phyloP scores from a whole-genome alignment of 2,888 invertebrate genomes.

The Catocala fraxini region DNA sequence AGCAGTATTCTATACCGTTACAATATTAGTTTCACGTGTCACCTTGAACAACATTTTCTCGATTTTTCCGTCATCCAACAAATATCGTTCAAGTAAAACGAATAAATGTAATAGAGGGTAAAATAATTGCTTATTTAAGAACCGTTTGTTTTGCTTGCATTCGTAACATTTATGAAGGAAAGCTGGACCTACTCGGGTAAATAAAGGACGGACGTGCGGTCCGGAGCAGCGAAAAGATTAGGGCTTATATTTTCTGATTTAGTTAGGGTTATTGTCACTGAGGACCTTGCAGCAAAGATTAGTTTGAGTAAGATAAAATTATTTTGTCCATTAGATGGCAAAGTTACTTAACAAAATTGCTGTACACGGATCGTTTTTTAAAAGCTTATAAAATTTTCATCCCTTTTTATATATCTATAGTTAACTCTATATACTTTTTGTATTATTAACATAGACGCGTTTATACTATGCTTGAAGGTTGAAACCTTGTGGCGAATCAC shows the following conservation, averaged over 20 bases:
- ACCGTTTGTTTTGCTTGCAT: slow-evolving; percentile 23
- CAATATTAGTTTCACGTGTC: slow-evolving; percentile 13
- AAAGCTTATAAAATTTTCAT: too few species aligned
- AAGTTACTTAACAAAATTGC: background rate
- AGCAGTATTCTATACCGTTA: background rate
- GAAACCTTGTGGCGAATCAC: background rate
- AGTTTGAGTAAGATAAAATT: background rate
- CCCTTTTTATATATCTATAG: too few species aligned
- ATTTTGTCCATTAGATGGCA: background rate
- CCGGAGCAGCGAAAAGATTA: slow-evolving; percentile 40
- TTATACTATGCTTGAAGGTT: background rate
- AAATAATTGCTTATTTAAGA: slow-evolving; percentile 19
- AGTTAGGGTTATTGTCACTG: slow-evolving; percentile 9
- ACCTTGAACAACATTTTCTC: slow-evolving; percentile 37
- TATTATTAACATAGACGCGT: too few species aligned
- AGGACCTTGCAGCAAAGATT: slow-evolving; percentile 15
- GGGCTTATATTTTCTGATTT: slow-evolving; percentile 30
- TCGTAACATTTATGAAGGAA: slow-evolving; percentile 36
- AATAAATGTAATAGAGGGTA: background rate
- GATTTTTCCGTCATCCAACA: slow-evolving; percentile 13
- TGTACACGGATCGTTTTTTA: background rate
- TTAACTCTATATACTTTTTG: background rate
- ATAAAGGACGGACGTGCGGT: slow-evolving; percentile 43
- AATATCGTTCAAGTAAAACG: slow-evolving; percentile 22
- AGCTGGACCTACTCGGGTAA: slow-evolving; percentile 33